Base-by-base conservation (phyloP, 2,888 invertebrate species). In the Portevinia maculata region DNA sequence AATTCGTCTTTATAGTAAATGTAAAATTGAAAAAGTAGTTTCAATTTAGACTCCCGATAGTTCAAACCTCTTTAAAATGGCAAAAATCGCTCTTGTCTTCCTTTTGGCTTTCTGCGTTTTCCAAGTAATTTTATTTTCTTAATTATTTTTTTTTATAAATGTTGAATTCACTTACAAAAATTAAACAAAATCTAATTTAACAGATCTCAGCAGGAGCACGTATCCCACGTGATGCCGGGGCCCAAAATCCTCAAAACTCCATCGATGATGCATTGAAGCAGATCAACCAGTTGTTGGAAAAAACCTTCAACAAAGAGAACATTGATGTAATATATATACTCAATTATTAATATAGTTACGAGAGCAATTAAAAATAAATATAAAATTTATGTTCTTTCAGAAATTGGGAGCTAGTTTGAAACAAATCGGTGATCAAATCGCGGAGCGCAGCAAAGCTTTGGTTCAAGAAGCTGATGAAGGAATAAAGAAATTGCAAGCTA, bases 41-140 rank as follows among this genome's bases (percentile, higher is more conserved):
- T 67, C 41, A 39, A 52, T 67, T 41, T 37, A 15, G 28, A 44
- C 59, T 44, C 74, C 57, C 28, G 46, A 67, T 37, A 32, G 74
- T 59, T 28, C 11, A 15, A 13, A 67, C 17, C 52, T 9, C n/a
- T 19, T 13, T 7, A 48, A 52, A 24, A 75, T 75, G 74, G 74
- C 65, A 44, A 75, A 75, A 67, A 50, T 75, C 52, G 74, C 67
- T 59, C 52, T 75, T 7, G 15, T 75, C 28, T 75, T 65, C 24
- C 13, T 75, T 24, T 52, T 75, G 15, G 74, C 74, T 15, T 57
- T 75, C 52, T 75, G 74, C 52, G 59, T 52, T 15, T 59, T 75
- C 44, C 74, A 75, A 19, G 74, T 75, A 75, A 59, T 15, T 13
- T 30, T 17, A 6, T 13, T 1, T 32, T 39, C 13, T 62, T 28